These are phyloP conservation scores for Ornithoptera priamus DNA, from an alignment of 2,888 invertebrate species.

Conservation along the genomic window DNA sequence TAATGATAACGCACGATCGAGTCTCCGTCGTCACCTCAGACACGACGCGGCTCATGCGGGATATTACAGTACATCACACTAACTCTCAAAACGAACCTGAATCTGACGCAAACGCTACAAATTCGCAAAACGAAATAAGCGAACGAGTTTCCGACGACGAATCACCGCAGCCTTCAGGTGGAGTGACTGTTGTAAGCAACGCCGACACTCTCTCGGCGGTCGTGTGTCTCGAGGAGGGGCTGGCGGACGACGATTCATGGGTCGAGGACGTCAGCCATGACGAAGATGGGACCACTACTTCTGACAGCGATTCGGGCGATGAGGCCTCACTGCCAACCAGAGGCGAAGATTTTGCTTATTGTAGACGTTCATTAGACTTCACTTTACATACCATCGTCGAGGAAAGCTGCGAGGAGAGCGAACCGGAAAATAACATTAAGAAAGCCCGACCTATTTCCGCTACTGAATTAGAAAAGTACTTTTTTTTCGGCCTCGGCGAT, in stretches of 20 bases:
- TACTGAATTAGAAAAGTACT: slow-evolving; percentile 94
- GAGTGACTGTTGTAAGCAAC: slow-evolving; percentile 85
- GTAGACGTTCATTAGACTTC: slow-evolving; percentile 91
- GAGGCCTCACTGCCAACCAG: slow-evolving; percentile 85
- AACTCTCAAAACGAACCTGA: slow-evolving; percentile 80
- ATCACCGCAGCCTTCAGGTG: slow-evolving; percentile 74
- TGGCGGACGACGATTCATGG: slow-evolving; percentile 95
- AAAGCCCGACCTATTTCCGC: slow-evolving; percentile 86
- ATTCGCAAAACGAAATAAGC: slow-evolving; percentile 62
- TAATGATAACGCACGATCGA: slow-evolving; percentile 92
- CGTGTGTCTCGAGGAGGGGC: slow-evolving; percentile 89
- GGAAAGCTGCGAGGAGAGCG: slow-evolving; percentile 96
- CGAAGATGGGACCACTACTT: slow-evolving; percentile 86
- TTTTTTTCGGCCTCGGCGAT: slow-evolving; percentile 91
- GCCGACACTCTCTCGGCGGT: slow-evolving; percentile 85
- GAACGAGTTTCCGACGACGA: slow-evolving; percentile 72
- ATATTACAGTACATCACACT: slow-evolving; percentile 83
- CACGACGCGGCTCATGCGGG: slow-evolving; percentile 85
- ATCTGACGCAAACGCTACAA: slow-evolving; percentile 43
- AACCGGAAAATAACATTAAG: slow-evolving; percentile 84
- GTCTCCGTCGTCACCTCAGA: slow-evolving; percentile 88
- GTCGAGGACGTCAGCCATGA: slow-evolving; percentile 92
- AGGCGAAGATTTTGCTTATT: slow-evolving; percentile 90
- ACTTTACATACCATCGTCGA: slow-evolving; percentile 96
- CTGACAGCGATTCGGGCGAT: slow-evolving; percentile 85